Evolutionary conservation across 2,888 invertebrate genomes (phyloP).

Genomic region (Chrysolina oricalcia): DNA sequence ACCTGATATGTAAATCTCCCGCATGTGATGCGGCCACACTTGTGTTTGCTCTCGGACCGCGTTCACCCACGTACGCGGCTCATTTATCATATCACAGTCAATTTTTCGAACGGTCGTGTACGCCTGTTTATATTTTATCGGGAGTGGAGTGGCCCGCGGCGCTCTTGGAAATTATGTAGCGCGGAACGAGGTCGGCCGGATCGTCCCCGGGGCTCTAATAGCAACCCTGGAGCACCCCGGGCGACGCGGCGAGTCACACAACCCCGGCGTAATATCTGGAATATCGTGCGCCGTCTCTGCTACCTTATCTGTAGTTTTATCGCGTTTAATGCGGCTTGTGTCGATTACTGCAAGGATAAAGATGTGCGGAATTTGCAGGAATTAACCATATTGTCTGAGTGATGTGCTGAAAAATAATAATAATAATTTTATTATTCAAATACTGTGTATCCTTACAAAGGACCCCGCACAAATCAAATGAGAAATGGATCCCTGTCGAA

Average conservation of each 20-base stretch:
- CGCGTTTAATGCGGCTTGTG: neutral
- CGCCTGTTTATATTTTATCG: slow-evolving; percentile 64
- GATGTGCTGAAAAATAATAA: no score
- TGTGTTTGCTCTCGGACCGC: slow-evolving; percentile 1
- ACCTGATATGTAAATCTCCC: slow-evolving; percentile 8
- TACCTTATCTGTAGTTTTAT: slow-evolving; percentile 13
- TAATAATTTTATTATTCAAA: no score
- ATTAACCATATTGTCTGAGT: neutral
- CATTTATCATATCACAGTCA: slow-evolving; percentile 28
- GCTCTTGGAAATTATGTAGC: slow-evolving; percentile 65
- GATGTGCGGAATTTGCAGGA: neutral
- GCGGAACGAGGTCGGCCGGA: slow-evolving; percentile 65
- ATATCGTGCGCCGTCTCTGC: slow-evolving; percentile 6
- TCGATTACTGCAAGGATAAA: neutral
- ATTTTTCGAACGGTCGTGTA: slow-evolving; percentile 30
- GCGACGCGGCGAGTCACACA: slow-evolving; percentile 47
- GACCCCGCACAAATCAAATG: no score
- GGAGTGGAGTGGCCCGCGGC: slow-evolving; percentile 60
- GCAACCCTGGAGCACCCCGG: slow-evolving; percentile 59
- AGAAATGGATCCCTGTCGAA: no score
- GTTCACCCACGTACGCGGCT: slow-evolving; percentile 26
- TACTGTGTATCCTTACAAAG: no score
- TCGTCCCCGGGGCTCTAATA: slow-evolving; percentile 61
- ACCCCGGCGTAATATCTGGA: slow-evolving; percentile 19
- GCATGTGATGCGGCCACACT: slow-evolving; percentile 8